Conservation (phyloP, 2,113 vertebrate species). For the Pithys albifrons region DNA sequence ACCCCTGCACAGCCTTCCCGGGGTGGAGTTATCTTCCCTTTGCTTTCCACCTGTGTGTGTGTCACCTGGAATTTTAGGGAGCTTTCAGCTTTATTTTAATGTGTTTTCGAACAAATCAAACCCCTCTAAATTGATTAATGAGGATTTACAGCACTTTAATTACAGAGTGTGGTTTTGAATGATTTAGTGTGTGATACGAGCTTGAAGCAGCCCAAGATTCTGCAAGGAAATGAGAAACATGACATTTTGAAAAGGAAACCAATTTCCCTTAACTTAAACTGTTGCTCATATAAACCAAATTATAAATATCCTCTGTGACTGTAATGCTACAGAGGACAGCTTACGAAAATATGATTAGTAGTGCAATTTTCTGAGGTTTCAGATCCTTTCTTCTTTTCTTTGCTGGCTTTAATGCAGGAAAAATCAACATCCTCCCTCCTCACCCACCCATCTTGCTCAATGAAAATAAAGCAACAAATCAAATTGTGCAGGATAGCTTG, state of each 20-base stretch:
- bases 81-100: conserved; percentile 69
- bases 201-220: conserved; percentile 67
- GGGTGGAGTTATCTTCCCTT: not conserved
- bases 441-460: conserved; percentile 4
- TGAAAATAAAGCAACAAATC: conserved; percentile 54
- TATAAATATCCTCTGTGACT: conserved; percentile 76
- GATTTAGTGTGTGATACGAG: conserved; percentile 74
- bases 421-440: conserved; percentile 47
- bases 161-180: conserved; percentile 72
- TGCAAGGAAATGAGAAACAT: conserved; percentile 79
- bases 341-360: conserved; percentile 71
- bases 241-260: conserved; percentile 81
- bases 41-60: not conserved
- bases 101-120: conserved; percentile 72
- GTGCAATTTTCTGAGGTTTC: conserved; percentile 70
- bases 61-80: conserved; percentile 49
- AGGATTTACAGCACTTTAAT: conserved; percentile 75
- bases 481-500: conserved; percentile 2
- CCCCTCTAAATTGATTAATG: conserved; percentile 71
- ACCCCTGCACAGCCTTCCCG: not conserved
- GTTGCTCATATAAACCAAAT: conserved; percentile 77
- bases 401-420: conserved; percentile 16
- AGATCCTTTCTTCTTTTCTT: conserved; percentile 52
- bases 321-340: conserved; percentile 68
- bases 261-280: conserved; percentile 80